Conservation (phyloP, 2,888 invertebrate genomes). For the Heliconius charithonia region DNA sequence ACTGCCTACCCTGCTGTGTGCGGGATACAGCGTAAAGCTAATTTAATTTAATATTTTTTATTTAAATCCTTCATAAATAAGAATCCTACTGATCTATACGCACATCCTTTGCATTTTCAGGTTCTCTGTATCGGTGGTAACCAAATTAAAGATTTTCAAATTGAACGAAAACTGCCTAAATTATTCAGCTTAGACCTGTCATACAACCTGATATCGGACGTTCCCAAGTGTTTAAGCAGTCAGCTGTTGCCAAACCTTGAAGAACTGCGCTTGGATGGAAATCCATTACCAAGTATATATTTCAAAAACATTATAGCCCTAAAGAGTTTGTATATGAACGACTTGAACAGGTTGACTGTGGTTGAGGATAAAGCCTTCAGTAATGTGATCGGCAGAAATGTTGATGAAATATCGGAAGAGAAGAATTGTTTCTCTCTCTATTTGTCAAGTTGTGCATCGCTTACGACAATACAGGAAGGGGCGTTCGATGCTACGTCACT, state of each 20-base stretch:
- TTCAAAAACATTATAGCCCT: conserved; percentile 77
- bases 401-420: conserved; percentile 57
- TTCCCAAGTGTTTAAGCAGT: conserved; percentile 74
- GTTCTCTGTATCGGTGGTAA: conserved; percentile 75
- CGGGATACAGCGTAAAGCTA: too few species aligned
- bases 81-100: not conserved
- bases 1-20: too few species aligned
- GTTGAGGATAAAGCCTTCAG: conserved; percentile 77
- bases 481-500: conserved; percentile 79
- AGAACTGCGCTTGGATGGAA: conserved; percentile 80
- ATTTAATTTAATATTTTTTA: too few species aligned
- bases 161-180: conserved; percentile 71
- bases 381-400: conserved; percentile 71
- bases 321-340: conserved; percentile 73
- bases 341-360: conserved; percentile 62
- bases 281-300: conserved; percentile 76
- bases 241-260: conserved; percentile 77
- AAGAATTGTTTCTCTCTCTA: conserved; percentile 76
- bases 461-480: conserved; percentile 70
- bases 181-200: conserved; percentile 80
- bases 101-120: conserved; percentile 59
- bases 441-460: conserved; percentile 73
- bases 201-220: conserved; percentile 72
- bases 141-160: conserved; percentile 72
- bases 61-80: not conserved